These are phyloP conservation scores for Balaeniceps rex DNA, from an alignment of 2,113 vertebrate species.

Conservation along the genomic window DNA sequence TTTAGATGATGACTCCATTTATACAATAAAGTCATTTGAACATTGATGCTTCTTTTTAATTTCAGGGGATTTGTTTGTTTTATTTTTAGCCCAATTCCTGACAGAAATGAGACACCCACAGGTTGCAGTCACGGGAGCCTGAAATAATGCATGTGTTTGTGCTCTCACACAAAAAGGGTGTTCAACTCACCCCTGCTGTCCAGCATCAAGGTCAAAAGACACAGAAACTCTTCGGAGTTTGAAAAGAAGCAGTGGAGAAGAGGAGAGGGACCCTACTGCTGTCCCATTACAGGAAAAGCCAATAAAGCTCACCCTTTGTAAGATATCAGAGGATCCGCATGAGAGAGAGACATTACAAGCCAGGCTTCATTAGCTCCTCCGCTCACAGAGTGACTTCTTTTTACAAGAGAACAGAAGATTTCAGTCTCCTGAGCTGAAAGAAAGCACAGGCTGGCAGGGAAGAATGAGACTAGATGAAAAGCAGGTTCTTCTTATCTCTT, in stretches of 20 bases:
- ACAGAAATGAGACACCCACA: slow-evolving; percentile 14
- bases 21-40: not conserved
- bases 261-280: slow-evolving; percentile 18
- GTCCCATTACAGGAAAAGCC: slow-evolving; percentile 51
- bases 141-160: slow-evolving; percentile 30
- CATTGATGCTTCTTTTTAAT: not conserved
- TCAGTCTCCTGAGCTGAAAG: slow-evolving; percentile 47
- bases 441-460: slow-evolving; percentile 41
- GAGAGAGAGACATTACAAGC: slow-evolving; percentile 36
- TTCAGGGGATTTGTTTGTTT: slow-evolving; percentile 28
- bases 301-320: slow-evolving; percentile 55
- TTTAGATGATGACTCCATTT: not conserved
- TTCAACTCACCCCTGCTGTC: slow-evolving; percentile 4
- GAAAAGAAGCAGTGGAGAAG: slow-evolving; percentile 41
- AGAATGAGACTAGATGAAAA: slow-evolving; percentile 43
- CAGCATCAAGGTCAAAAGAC: slow-evolving; percentile 54
- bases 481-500: slow-evolving; percentile 40
- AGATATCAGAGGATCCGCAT: slow-evolving; percentile 39
- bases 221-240: not conserved
- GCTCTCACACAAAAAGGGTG: slow-evolving; percentile 14
- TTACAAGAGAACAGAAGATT: slow-evolving; percentile 54
- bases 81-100: slow-evolving; percentile 39
- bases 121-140: not conserved
- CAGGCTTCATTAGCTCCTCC: slow-evolving; percentile 60
- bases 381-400: slow-evolving; percentile 45